phyloP scores from a whole-genome alignment of 1,140 invertebrate genomes.

The Orius laevigatus region DNA sequence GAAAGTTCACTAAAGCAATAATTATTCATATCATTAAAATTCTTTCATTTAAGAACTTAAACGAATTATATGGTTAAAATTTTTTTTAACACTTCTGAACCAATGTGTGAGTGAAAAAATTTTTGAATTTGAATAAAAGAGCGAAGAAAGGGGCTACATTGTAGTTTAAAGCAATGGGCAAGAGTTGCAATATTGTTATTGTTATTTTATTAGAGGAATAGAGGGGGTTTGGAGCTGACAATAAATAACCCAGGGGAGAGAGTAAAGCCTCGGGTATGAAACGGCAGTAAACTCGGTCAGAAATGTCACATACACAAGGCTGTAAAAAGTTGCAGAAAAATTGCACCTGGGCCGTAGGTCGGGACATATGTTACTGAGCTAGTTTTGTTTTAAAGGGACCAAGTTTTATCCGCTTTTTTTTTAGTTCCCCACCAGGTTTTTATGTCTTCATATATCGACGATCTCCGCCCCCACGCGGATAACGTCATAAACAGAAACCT shows the following conservation, averaged over 20 bases:
- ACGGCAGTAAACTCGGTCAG: conserved; percentile 9
- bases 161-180: too few species aligned
- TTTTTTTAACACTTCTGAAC: too few species aligned
- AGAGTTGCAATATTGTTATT: conserved; percentile 11
- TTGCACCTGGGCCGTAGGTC: conserved; percentile 11
- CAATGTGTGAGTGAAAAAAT: too few species aligned
- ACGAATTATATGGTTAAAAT: too few species aligned
- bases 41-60: too few species aligned
- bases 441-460: conserved; percentile 10
- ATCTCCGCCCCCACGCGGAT: not conserved
- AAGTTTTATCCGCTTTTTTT: not conserved
- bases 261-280: too few species aligned
- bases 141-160: too few species aligned
- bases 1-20: too few species aligned
- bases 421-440: conserved; percentile 1
- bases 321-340: conserved; percentile 12
- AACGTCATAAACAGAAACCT: not conserved
- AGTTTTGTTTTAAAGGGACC: conserved; percentile 9
- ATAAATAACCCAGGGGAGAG: conserved; percentile 5
- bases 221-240: not conserved
- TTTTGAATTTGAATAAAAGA: too few species aligned
- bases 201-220: conserved; percentile 9
- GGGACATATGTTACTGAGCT: conserved; percentile 12
- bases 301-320: conserved; percentile 8
- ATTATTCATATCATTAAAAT: too few species aligned